Base-by-base conservation (phyloP, 2,113 vertebrate species). In the Cyprinodon brontotheroides region DNA sequence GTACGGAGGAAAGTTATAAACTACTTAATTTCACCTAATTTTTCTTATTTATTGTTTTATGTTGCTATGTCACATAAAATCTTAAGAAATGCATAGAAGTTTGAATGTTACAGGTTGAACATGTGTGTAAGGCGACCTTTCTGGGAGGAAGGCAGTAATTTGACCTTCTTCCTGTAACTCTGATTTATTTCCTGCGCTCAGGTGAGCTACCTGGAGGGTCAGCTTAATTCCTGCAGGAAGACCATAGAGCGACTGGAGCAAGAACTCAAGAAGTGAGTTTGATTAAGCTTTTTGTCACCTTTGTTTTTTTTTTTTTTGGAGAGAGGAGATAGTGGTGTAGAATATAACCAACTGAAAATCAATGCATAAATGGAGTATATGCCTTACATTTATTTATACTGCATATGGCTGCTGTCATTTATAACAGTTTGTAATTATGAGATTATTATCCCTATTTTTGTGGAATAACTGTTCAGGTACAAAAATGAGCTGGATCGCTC, bases 161-260 rank as follows among this genome's bases (percentile, higher is more conserved):
- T 45, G 1, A 47, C 1, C 65, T 68, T 45, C 1, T 39, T n/a
- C 5, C 1, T 68, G n/a, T 74, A 3, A 13, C 47, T 43, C 3
- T 70, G 17, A 77, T 17, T 81, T 10, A 66, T 63, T 61, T 3
- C 38, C 12, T 70, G 3, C 63, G 65, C 1, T 0, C 40, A 93
- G 92, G 92, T 97, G 72, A 96, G 89, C 86, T 95, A 96, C 90
- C 93, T 97, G 83, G 96, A 96, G 40, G 95, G 96, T 15, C 96
- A 98, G 60, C 94, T 99, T n/a, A 95, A 86, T 84, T 90, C 95
- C 41, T 93, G 89, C 93, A 97, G 89, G 89, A 97, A 95, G 76
- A 95, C 96, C 20, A 92, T 95, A 10, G 95, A 99, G 71, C 95
- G 91, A 15, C 90, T 98, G 53, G 96, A 98, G 68, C 96, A 96